phyloP scores from a whole-genome alignment of 2,888 invertebrate species.

The Apomyelois bistriatella region DNA sequence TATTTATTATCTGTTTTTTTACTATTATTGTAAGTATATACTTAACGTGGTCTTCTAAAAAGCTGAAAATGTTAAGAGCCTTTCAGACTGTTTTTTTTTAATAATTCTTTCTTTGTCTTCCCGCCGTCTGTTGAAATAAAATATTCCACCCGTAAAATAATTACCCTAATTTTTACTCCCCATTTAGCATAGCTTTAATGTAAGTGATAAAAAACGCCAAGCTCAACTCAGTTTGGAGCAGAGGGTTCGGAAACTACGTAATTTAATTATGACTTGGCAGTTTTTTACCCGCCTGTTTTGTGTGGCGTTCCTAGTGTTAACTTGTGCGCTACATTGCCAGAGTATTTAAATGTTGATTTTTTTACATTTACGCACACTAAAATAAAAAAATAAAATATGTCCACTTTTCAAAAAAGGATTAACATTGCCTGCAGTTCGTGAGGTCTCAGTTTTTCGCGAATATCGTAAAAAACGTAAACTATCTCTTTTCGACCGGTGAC shows the following conservation, averaged over 20 bases:
- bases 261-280: slow-evolving; percentile 11
- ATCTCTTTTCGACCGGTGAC: too few species aligned
- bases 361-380: neutral
- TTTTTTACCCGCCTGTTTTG: slow-evolving; percentile 9
- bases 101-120: slow-evolving; percentile 61
- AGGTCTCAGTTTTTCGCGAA: too few species aligned
- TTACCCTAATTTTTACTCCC: slow-evolving; percentile 61
- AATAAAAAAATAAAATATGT: too few species aligned
- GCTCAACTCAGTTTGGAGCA: slow-evolving; percentile 17
- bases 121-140: slow-evolving; percentile 54
- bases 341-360: neutral
- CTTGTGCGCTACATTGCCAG: slow-evolving; percentile 1
- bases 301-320: neutral
- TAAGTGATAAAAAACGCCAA: slow-evolving; percentile 34
- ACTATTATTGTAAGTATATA: slow-evolving; percentile 20
- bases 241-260: slow-evolving; percentile 19
- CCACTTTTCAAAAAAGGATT: too few species aligned
- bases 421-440: too few species aligned
- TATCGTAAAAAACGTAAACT: too few species aligned
- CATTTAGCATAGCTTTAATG: slow-evolving; percentile 51
- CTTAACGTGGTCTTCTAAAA: slow-evolving; percentile 42
- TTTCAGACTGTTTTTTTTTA: slow-evolving; percentile 63
- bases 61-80: slow-evolving; percentile 53
- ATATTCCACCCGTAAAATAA: slow-evolving; percentile 66
- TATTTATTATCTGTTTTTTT: neutral